These are phyloP conservation scores for Acanthopagrus latus DNA, from an alignment of 2,797 vertebrate genomes.

Conservation along the genomic window DNA sequence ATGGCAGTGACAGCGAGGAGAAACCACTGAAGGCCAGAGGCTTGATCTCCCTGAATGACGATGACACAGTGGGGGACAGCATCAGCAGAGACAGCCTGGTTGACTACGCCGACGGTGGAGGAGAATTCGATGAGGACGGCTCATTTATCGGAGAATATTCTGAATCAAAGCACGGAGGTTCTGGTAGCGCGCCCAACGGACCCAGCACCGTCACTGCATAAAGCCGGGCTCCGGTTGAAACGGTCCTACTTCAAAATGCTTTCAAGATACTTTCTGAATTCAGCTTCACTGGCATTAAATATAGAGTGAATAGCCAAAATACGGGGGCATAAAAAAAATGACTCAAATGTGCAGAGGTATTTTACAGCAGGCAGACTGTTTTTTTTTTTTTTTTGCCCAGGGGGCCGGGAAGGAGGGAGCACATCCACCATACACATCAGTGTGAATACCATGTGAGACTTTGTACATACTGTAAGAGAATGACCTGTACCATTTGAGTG, in stretches of 20 bases:
- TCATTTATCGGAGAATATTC: constrained; percentile 96
- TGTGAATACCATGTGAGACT: constrained; percentile 22
- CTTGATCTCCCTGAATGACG: constrained; percentile 82
- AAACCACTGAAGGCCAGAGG: constrained; percentile 91
- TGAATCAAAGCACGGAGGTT: constrained; percentile 82
- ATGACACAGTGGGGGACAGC: constrained; percentile 82
- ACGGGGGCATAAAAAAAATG: constrained; percentile 35
- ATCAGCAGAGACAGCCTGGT: constrained; percentile 91
- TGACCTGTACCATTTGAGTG: constrained; percentile 52
- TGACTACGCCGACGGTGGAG: constrained; percentile 89
- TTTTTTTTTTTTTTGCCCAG: constrained; percentile 1
- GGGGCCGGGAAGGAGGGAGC: constrained; percentile 15
- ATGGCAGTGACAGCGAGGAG: constrained; percentile 89
- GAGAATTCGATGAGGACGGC: constrained; percentile 94
- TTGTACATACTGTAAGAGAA: constrained; percentile 67
- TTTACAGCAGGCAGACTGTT: constrained; percentile 24
- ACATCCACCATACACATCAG: constrained; percentile 11
- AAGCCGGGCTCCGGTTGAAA: constrained; percentile 47
- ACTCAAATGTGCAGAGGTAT: constrained; percentile 37
- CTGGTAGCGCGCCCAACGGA: constrained; percentile 77
- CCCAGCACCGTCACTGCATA: constrained; percentile 52
- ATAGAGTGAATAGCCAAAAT: constrained; percentile 33
- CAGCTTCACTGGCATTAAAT: constrained; percentile 43
- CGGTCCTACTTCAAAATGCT: constrained; percentile 30
- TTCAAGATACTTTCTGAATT: constrained; percentile 42